A percentile compares a stretch with the other conserved stretches of the same genome.
Evolutionary conservation across 2,888 invertebrate species (phyloP).

Genomic region (Drosophila glabriapex): DNA sequence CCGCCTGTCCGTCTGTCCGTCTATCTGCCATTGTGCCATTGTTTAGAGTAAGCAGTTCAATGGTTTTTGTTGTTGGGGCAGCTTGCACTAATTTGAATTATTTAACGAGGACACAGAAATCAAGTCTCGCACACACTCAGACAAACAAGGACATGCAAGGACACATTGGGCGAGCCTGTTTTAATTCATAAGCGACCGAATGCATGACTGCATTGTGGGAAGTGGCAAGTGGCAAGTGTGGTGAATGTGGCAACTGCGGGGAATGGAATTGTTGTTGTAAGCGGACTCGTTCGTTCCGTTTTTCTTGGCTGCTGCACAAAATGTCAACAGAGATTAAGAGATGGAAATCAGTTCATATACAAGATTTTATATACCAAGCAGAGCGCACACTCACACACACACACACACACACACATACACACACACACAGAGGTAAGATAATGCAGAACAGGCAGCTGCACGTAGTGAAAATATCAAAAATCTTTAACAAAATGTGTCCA

Average conservation of each 20-base stretch:
- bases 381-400: conserved; percentile 8
- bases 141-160: conserved; percentile 9
- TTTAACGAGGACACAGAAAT: conserved; percentile 27
- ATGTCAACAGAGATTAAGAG: conserved; percentile 77
- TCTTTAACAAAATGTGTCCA: conserved; percentile 72
- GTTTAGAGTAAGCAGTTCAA: background rate
- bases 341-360: conserved; percentile 65
- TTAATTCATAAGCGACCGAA: conserved; percentile 26
- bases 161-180: conserved; percentile 15
- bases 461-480: conserved; percentile 81
- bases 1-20: no score
- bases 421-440: conserved; percentile 20
- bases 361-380: conserved; percentile 60
- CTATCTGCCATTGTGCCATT: conserved; percentile 3
- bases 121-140: conserved; percentile 23
- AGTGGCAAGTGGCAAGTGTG: conserved; percentile 12
- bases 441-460: conserved; percentile 67
- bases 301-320: conserved; percentile 53
- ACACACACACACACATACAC: conserved; percentile 16
- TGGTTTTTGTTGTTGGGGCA: background rate
- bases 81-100: conserved; percentile 55
- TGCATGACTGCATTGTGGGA: background rate
- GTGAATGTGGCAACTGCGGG: background rate
- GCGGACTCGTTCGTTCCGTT: conserved; percentile 16
- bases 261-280: conserved; percentile 27